Evolutionary conservation across 2,113 vertebrate genomes (phyloP).

Genomic region (Morone saxatilis): DNA sequence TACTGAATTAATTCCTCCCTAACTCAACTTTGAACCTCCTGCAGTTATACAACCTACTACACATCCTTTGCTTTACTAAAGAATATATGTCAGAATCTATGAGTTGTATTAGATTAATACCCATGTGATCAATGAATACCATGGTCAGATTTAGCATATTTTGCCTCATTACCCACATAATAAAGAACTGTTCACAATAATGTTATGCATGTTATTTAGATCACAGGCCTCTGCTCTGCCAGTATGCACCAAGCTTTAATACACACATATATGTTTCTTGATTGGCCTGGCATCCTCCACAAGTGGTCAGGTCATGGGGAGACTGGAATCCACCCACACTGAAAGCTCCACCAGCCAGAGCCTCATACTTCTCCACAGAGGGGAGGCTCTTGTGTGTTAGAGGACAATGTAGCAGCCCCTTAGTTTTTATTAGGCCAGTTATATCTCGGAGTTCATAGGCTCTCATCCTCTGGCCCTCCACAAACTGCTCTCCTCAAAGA

Average conservation of each 20-base stretch:
- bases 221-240: slow-evolving; percentile 2
- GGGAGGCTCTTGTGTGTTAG: slow-evolving; percentile 63
- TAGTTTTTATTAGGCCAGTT: slow-evolving; percentile 71
- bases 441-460: slow-evolving; percentile 73
- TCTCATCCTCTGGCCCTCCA: slow-evolving; percentile 70
- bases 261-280: slow-evolving; percentile 34
- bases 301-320: slow-evolving; percentile 67
- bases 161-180: slow-evolving; percentile 22
- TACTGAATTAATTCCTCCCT: slow-evolving; percentile 57
- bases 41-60: slow-evolving; percentile 25
- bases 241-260: slow-evolving; percentile 30
- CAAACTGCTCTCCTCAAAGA: slow-evolving; percentile 76
- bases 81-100: slow-evolving; percentile 43
- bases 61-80: neutral
- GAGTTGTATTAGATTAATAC: slow-evolving; percentile 5
- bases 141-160: slow-evolving; percentile 35
- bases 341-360: slow-evolving; percentile 43
- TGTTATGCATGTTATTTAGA: slow-evolving; percentile 39
- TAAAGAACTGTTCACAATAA: slow-evolving; percentile 2
- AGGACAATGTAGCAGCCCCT: slow-evolving; percentile 68
- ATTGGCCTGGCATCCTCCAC: slow-evolving; percentile 72
- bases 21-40: slow-evolving; percentile 66
- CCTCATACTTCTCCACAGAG: slow-evolving; percentile 52
- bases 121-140: slow-evolving; percentile 34
- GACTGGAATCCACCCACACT: slow-evolving; percentile 67